A percentile compares a stretch with the other conserved stretches of the same genome.
Conservation (phyloP, 2,797 vertebrate genomes). For the Arrhamphus sclerolepis region DNA sequence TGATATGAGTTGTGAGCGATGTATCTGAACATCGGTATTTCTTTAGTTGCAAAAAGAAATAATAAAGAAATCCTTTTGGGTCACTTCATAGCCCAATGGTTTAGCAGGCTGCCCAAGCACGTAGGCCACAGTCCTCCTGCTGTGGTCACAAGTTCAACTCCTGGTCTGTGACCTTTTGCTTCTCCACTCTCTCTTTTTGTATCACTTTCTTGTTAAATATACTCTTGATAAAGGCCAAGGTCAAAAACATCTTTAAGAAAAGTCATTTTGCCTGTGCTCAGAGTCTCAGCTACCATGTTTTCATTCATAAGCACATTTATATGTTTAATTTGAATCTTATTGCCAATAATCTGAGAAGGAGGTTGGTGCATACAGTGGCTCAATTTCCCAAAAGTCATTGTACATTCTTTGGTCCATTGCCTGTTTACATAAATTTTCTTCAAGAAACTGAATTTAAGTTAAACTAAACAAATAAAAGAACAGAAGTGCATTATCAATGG, state of each 20-base stretch:
- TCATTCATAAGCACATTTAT: neutral
- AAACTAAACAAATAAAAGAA: neutral
- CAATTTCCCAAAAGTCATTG: neutral
- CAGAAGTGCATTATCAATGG: neutral
- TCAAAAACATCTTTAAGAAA: too few relatives aligned
- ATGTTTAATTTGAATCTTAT: slow-evolving; percentile 21
- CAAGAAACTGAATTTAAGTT: slow-evolving; percentile 1
- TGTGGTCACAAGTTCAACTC: too few relatives aligned
- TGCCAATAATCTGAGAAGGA: neutral
- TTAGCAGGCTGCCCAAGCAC: too few relatives aligned
- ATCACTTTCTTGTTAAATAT: too few relatives aligned
- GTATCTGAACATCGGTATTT: slow-evolving; percentile 47
- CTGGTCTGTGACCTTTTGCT: too few relatives aligned
- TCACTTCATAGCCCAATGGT: too few relatives aligned
- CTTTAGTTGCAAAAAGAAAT: slow-evolving; percentile 17
- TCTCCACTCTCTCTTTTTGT: too few relatives aligned
- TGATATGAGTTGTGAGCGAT: slow-evolving; percentile 34
- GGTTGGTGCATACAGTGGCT: neutral
- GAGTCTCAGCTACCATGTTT: neutral
- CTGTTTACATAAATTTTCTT: too few relatives aligned
- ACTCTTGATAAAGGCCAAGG: too few relatives aligned
- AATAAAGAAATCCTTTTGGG: too few relatives aligned
- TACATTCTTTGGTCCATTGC: too few relatives aligned
- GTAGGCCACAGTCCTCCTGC: too few relatives aligned
- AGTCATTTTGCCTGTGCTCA: neutral